These are phyloP conservation scores for Proterorhinus semilunaris DNA, from an alignment of 2,113 vertebrate genomes.

Conservation along the genomic window DNA sequence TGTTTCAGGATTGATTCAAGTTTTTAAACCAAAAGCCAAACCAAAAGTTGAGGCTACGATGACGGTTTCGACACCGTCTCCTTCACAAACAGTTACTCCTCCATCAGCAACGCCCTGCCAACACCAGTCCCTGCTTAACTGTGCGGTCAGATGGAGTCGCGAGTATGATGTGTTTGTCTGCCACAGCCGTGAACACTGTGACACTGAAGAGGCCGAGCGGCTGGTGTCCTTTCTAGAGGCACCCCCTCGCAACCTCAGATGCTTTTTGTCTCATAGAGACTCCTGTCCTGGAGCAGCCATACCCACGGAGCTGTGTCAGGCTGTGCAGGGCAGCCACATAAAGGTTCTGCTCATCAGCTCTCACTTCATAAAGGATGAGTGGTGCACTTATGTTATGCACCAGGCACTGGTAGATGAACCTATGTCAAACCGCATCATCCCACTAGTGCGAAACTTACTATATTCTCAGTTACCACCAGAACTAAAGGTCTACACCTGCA, in stretches of 20 bases:
- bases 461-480: conserved; percentile 80
- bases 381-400: conserved; percentile 90
- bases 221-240: conserved; percentile 83
- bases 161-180: conserved; percentile 85
- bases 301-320: conserved; percentile 80
- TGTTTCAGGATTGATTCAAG: conserved; percentile 59
- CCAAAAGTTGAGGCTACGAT: not conserved
- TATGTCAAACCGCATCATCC: conserved; percentile 80
- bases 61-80: not conserved
- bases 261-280: conserved; percentile 84
- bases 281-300: conserved; percentile 70
- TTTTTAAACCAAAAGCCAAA: conserved; percentile 38
- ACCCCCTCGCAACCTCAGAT: conserved; percentile 73
- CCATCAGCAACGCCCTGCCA: not conserved
- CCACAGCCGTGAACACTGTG: conserved; percentile 78
- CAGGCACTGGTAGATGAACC: conserved; percentile 82
- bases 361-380: conserved; percentile 80
- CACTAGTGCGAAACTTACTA: conserved; percentile 74
- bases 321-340: conserved; percentile 82
- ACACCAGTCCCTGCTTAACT: conserved; percentile 21
- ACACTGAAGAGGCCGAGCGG: conserved; percentile 72
- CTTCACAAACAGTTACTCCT: not conserved
- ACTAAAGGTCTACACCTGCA: conserved; percentile 80
- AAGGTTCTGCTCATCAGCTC: conserved; percentile 84
- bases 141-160: conserved; percentile 72